phyloP scores from a whole-genome alignment of 2,888 invertebrate species.

The Ceratothoa steindachneri region DNA sequence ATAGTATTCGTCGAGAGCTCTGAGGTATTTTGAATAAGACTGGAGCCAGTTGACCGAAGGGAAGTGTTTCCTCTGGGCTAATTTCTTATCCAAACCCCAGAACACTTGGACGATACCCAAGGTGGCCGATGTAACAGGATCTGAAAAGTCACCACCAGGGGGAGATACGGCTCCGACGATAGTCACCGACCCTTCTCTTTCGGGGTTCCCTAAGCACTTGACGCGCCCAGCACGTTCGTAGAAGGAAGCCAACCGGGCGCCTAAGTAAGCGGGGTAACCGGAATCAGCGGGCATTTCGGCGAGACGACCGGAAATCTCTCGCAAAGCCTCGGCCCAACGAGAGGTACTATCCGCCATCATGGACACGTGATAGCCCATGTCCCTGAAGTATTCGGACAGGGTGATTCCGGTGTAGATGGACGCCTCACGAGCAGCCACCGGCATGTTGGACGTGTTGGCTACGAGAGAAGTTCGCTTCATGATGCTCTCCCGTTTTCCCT shows the following conservation, averaged over 20 bases:
- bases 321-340: constrained; percentile 98
- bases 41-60: constrained; percentile 99
- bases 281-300: constrained; percentile 99
- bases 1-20: constrained; percentile 97
- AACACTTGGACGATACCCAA: constrained; percentile 98
- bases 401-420: constrained; percentile 99
- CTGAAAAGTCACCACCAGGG: constrained; percentile 99
- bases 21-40: constrained; percentile 94
- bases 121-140: constrained; percentile 98
- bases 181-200: constrained; percentile 96
- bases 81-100: constrained; percentile 98
- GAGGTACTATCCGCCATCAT: constrained; percentile 99
- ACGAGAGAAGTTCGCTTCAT: constrained; percentile 99
- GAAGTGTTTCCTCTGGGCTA: constrained; percentile 99
- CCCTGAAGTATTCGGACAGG: constrained; percentile 93
- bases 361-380: constrained; percentile 98
- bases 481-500: constrained; percentile 91
- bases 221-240: constrained; percentile 98
- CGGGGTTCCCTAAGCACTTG: constrained; percentile 94
- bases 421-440: constrained; percentile 98
- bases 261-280: constrained; percentile 98
- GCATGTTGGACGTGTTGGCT: constrained; percentile 99
- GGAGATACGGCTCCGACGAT: constrained; percentile 99
- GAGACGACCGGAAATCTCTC: constrained; percentile 92
- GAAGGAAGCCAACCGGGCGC: constrained; percentile 96